phyloP scores from a whole-genome alignment of 2,797 vertebrate species.

The Otolemur crassicaudatus region DNA sequence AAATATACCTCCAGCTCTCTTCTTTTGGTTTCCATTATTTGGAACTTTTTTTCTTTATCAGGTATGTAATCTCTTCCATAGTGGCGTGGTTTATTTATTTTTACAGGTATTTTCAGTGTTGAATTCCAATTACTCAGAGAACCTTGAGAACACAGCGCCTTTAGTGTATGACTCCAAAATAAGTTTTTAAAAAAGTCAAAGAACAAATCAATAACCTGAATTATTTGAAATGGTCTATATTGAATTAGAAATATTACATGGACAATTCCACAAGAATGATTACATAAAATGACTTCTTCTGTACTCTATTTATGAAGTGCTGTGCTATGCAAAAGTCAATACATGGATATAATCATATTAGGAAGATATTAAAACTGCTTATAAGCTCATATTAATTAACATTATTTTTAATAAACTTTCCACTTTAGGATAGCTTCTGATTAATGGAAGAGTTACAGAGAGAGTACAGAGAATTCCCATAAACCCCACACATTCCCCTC shows the following conservation, averaged over 20 bases:
- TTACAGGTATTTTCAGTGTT: neutral
- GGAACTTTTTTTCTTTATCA: neutral
- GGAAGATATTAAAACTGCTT: neutral
- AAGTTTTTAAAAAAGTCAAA: neutral
- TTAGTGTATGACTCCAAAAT: neutral
- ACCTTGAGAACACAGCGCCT: neutral
- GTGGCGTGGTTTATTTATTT: neutral
- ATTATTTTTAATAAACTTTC: neutral
- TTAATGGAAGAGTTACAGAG: neutral
- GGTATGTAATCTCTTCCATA: neutral
- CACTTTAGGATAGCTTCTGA: neutral
- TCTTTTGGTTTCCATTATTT: neutral
- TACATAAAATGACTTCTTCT: neutral
- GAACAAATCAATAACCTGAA: neutral
- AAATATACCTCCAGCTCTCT: neutral
- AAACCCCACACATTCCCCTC: neutral
- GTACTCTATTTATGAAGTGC: neutral
- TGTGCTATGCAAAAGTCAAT: neutral
- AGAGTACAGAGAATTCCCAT: neutral
- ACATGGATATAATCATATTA: too few species aligned
- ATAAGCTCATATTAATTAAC: neutral
- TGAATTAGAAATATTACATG: neutral
- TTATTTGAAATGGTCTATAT: neutral
- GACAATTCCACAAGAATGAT: neutral
- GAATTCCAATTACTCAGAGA: neutral